phyloP scores from a whole-genome alignment of 2,888 invertebrate genomes.

The Blastobasis lacticolella region DNA sequence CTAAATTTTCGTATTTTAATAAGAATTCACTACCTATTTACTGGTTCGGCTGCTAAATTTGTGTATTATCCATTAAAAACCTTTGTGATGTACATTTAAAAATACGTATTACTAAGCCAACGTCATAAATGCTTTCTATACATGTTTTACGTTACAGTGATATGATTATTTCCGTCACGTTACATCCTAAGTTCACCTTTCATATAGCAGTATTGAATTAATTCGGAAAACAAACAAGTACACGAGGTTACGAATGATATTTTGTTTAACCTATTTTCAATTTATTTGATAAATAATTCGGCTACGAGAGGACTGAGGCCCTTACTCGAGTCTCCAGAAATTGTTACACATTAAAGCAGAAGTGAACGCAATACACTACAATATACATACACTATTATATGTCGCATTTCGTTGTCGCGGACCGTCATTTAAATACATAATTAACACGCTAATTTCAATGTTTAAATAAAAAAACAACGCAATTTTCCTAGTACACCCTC shows the following conservation, averaged over 20 bases:
- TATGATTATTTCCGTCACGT: conserved; percentile 28
- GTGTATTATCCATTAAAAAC: conserved; percentile 14
- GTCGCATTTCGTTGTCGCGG: too few relatives aligned
- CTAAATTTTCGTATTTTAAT: conserved; percentile 13
- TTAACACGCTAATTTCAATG: too few relatives aligned
- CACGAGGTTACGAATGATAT: conserved; percentile 35
- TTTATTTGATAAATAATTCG: conserved; percentile 39
- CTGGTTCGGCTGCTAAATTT: conserved; percentile 3
- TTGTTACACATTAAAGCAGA: too few relatives aligned
- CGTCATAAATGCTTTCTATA: conserved; percentile 30
- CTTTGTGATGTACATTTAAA: conserved; percentile 37
- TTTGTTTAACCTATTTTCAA: conserved; percentile 16
- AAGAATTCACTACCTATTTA: conserved; percentile 8
- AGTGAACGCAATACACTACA: too few relatives aligned
- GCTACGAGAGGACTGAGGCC: conserved; percentile 36
- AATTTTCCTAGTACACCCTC: too few relatives aligned
- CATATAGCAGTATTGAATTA: conserved; percentile 23
- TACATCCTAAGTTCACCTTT: conserved; percentile 15
- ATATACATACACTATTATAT: too few relatives aligned
- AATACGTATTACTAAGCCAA: conserved; percentile 30
- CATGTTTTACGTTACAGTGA: conserved; percentile 35
- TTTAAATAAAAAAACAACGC: too few relatives aligned
- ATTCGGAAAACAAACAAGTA: conserved; percentile 22
- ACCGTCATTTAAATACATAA: too few relatives aligned
- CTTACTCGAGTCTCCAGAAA: conserved; percentile 13